Evolutionary conservation across 1,140 invertebrate genomes (phyloP).

Genomic region (Nephila pilipes): DNA sequence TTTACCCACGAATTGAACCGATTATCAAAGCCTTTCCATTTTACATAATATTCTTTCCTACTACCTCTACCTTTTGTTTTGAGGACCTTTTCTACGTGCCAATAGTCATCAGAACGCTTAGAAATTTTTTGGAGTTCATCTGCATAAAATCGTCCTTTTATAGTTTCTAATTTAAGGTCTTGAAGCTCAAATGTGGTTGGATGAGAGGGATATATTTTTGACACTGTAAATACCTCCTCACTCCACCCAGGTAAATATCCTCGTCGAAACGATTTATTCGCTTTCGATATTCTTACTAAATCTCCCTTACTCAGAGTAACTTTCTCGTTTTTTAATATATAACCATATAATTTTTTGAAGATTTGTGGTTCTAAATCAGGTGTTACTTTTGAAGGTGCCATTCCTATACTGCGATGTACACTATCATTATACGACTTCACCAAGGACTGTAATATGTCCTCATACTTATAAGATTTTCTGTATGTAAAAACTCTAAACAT

Average conservation of each 20-base stretch:
- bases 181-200: too few relatives aligned
- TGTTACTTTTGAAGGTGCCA: constrained; percentile 20
- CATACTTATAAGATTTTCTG: constrained; percentile 62
- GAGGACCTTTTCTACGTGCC: not conserved
- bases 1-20: constrained; percentile 19
- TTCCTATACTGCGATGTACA: constrained; percentile 22
- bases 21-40: not conserved
- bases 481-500: constrained; percentile 2
- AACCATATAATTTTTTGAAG: constrained; percentile 35
- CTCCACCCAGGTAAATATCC: constrained; percentile 19
- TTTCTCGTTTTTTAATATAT: not conserved
- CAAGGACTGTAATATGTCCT: not conserved
- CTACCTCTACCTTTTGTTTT: not conserved
- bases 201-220: too few relatives aligned
- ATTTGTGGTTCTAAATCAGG: not conserved
- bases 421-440: constrained; percentile 29
- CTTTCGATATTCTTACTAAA: constrained; percentile 44
- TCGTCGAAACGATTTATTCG: constrained; percentile 8
- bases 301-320: constrained; percentile 5
- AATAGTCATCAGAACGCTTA: not conserved
- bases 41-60: constrained; percentile 7
- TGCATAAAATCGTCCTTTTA: too few relatives aligned
- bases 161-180: too few relatives aligned
- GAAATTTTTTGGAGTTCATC: not conserved
- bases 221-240: too few relatives aligned